Evolutionary conservation across 2,888 invertebrate genomes (phyloP).

Genomic region (Rhingia campestris): DNA sequence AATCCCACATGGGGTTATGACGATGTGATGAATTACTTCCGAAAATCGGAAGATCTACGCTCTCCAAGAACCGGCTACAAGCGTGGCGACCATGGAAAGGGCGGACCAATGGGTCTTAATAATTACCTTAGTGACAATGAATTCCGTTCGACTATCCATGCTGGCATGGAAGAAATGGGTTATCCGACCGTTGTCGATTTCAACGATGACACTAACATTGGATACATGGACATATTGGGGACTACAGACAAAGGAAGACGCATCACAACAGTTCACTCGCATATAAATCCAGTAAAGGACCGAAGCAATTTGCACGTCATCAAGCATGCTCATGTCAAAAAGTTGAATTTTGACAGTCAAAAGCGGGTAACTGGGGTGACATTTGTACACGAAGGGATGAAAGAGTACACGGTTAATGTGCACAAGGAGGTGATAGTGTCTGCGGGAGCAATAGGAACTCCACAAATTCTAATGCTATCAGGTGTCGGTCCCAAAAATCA

Average conservation of each 20-base stretch:
- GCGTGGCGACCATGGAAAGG: conserved; percentile 85
- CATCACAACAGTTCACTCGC: conserved; percentile 91
- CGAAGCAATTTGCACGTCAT: conserved; percentile 85
- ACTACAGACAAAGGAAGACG: conserved; percentile 91
- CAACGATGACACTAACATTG: conserved; percentile 91
- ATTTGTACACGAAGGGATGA: conserved; percentile 83
- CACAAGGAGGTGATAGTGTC: conserved; percentile 92
- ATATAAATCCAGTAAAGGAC: conserved; percentile 84
- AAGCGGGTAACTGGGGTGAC: conserved; percentile 84
- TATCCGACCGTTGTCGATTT: conserved; percentile 90
- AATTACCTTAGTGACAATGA: conserved; percentile 90
- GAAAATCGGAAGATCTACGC: conserved; percentile 90
- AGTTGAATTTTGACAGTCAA: conserved; percentile 85
- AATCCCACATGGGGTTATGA: conserved; percentile 89
- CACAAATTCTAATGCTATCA: conserved; percentile 94
- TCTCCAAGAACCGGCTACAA: conserved; percentile 77
- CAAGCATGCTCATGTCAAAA: conserved; percentile 85
- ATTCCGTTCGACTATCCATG: conserved; percentile 87
- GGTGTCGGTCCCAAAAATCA: conserved; percentile 83
- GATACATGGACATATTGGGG: conserved; percentile 93
- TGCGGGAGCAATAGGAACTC: conserved; percentile 95
- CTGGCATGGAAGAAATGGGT: conserved; percentile 91
- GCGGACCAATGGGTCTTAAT: conserved; percentile 84
- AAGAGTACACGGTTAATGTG: conserved; percentile 83
- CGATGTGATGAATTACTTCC: conserved; percentile 90